Conservation (phyloP, 2,797 vertebrate species). For the Pempheris klunzingeri region DNA sequence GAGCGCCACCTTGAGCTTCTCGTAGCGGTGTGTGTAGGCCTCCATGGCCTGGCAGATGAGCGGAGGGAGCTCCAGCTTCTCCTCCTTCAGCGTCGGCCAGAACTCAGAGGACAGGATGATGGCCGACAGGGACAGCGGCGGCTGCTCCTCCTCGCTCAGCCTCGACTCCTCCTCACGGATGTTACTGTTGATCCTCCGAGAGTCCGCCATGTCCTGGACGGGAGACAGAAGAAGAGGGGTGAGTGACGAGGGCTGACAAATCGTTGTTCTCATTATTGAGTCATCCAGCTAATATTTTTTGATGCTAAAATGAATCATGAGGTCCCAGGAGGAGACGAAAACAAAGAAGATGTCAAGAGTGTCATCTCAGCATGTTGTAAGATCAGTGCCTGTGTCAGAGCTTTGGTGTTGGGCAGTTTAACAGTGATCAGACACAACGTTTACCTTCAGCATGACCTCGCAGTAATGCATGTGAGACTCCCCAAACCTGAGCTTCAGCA, state of each 20-base stretch:
- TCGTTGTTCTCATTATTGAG: neutral
- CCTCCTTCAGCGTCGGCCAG: slow-evolving; percentile 97
- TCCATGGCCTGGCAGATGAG: slow-evolving; percentile 91
- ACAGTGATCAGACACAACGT: neutral
- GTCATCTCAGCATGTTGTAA: no score
- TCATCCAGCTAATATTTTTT: neutral
- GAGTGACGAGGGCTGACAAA: neutral
- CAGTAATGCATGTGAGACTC: slow-evolving; percentile 99
- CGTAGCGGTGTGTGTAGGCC: slow-evolving; percentile 94
- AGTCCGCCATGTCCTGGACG: slow-evolving; percentile 96
- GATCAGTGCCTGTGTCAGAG: neutral
- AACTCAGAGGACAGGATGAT: slow-evolving; percentile 97
- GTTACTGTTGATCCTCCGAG: slow-evolving; percentile 95
- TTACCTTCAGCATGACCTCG: slow-evolving; percentile 98
- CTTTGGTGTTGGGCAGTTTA: neutral
- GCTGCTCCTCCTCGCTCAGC: slow-evolving; percentile 89
- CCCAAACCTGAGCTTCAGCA: slow-evolving; percentile 96
- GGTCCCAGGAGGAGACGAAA: no score
- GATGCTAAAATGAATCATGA: no score
- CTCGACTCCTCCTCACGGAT: slow-evolving; percentile 94
- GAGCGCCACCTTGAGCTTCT: slow-evolving; percentile 91
- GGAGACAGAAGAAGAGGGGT: neutral
- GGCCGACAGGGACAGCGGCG: slow-evolving; percentile 89
- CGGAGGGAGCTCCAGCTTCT: slow-evolving; percentile 95
- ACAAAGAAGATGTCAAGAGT: neutral